Percentiles rank a stretch among this genome's conserved stretches.
Evolutionary conservation across 1,140 invertebrate species (phyloP).

Genomic region (Papilio helenus): DNA sequence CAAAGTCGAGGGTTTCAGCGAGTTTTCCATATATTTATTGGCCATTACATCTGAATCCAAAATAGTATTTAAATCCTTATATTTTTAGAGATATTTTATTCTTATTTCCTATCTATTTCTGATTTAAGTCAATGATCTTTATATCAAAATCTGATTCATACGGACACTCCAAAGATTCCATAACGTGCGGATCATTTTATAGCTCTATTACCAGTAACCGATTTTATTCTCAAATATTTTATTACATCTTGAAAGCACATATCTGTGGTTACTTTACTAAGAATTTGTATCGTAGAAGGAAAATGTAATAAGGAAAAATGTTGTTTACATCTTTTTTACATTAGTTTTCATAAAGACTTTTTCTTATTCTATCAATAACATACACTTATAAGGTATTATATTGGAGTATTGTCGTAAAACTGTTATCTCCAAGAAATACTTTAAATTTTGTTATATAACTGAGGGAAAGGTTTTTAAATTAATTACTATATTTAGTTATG

Average conservation of each 20-base stretch:
- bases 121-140: slow-evolving; percentile 29
- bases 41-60: too few species aligned
- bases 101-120: neutral
- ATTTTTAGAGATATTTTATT: neutral
- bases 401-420: too few species aligned
- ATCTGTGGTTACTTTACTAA: slow-evolving; percentile 12
- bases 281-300: slow-evolving; percentile 23
- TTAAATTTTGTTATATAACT: too few species aligned
- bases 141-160: slow-evolving; percentile 34
- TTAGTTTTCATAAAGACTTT: neutral
- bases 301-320: slow-evolving; percentile 19
- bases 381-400: neutral
- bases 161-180: slow-evolving; percentile 30
- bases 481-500: too few species aligned
- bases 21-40: too few species aligned
- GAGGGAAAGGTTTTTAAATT: too few species aligned
- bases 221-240: slow-evolving; percentile 31
- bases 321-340: neutral
- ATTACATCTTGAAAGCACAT: slow-evolving; percentile 35
- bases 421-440: too few species aligned
- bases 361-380: neutral
- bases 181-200: slow-evolving; percentile 34
- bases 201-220: neutral
- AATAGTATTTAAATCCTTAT: neutral
- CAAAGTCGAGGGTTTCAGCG: too few species aligned